phyloP scores from a whole-genome alignment of 2,888 invertebrate genomes.

The Orchesella flavescens region DNA sequence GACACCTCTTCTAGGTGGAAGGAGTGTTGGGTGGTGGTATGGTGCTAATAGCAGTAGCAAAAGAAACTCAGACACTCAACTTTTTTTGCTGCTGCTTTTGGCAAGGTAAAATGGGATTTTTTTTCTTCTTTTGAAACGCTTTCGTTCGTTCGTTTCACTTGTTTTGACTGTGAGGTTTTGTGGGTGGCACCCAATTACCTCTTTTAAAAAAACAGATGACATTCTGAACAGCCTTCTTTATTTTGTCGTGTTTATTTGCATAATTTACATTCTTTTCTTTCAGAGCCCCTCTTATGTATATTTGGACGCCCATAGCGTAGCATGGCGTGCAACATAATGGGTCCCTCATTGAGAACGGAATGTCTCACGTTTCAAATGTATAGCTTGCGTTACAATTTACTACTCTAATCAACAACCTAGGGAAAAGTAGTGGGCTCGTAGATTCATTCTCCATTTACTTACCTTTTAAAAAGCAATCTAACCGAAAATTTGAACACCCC shows the following conservation, averaged over 20 bases:
- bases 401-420: not conserved
- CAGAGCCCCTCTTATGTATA: conserved; percentile 10
- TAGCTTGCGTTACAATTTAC: not conserved
- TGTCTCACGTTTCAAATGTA: too few species aligned
- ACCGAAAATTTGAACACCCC: too few species aligned
- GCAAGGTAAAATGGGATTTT: conserved; percentile 13
- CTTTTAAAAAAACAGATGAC: conserved; percentile 55
- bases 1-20: not conserved
- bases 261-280: conserved; percentile 54
- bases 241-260: conserved; percentile 44
- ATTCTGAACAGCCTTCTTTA: conserved; percentile 52
- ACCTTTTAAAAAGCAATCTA: too few species aligned
- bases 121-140: not conserved
- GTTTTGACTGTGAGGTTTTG: conserved; percentile 24
- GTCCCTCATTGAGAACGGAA: too few species aligned
- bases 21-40: not conserved
- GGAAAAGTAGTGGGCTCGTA: not conserved
- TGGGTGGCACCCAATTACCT: conserved; percentile 62
- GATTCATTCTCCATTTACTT: too few species aligned
- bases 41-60: not conserved
- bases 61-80: not conserved
- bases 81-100: conserved; percentile 12
- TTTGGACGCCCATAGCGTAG: conserved; percentile 17
- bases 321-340: too few species aligned
- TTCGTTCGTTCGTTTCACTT: not conserved